phyloP scores from a whole-genome alignment of 2,113 vertebrate species.

The Triplophysa tibetana region DNA sequence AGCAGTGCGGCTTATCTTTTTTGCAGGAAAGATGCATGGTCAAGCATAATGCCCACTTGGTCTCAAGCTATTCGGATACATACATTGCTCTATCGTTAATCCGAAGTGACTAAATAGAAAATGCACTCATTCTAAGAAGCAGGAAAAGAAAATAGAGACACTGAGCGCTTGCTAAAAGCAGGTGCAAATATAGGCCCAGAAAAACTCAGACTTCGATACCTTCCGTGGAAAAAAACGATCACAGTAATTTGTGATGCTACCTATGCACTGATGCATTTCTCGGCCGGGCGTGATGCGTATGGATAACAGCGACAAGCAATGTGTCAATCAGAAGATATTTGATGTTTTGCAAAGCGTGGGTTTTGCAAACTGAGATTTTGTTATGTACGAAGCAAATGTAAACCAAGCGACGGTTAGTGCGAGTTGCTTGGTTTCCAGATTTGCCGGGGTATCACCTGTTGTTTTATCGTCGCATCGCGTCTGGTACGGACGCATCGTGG shows the following conservation, averaged over 20 bases:
- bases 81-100: slow-evolving; percentile 54
- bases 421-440: too few species aligned
- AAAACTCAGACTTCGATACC: slow-evolving; percentile 33
- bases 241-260: slow-evolving; percentile 44
- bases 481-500: not conserved
- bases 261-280: slow-evolving; percentile 37
- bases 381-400: too few species aligned
- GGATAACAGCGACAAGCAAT: too few species aligned
- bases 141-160: slow-evolving; percentile 34
- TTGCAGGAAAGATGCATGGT: slow-evolving; percentile 58
- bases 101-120: slow-evolving; percentile 67
- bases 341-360: too few species aligned
- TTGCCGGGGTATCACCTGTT: too few species aligned
- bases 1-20: slow-evolving; percentile 63
- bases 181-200: slow-evolving; percentile 48
- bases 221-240: slow-evolving; percentile 24
- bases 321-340: too few species aligned
- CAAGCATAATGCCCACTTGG: slow-evolving; percentile 66
- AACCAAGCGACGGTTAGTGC: too few species aligned
- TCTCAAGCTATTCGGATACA: slow-evolving; percentile 63
- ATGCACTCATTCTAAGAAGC: slow-evolving; percentile 51
- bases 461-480: too few species aligned
- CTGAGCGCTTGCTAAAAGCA: slow-evolving; percentile 48
- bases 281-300: not conserved
- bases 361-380: too few species aligned